Conservation (phyloP, 2,888 invertebrate genomes). For the Melieria omissa region DNA sequence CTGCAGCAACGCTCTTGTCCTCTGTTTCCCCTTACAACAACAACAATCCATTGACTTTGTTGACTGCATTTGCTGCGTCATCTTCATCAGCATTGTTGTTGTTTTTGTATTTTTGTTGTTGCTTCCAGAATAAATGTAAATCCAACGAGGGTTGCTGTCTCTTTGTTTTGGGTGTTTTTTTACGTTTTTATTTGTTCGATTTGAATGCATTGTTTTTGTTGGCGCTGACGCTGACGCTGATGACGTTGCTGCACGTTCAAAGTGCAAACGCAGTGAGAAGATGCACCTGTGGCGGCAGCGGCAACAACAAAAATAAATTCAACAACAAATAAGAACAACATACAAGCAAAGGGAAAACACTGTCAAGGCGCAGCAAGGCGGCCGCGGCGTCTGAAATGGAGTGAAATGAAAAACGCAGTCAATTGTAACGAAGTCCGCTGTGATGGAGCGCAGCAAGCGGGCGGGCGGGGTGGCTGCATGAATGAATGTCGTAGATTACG, state of each 20-base stretch:
- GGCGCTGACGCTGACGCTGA: too few relatives aligned
- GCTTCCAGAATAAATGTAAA: too few relatives aligned
- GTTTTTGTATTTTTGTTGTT: too few relatives aligned
- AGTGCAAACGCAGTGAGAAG: neutral
- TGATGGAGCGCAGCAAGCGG: neutral
- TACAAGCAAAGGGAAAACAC: constrained; percentile 7
- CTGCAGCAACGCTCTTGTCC: too few relatives aligned
- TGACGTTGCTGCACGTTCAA: neutral
- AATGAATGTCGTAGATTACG: neutral
- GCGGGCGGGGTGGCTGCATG: neutral
- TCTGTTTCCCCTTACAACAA: too few relatives aligned
- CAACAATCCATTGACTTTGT: too few relatives aligned
- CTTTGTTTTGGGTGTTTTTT: too few relatives aligned
- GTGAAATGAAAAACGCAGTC: constrained; percentile 21
- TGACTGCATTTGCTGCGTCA: too few relatives aligned
- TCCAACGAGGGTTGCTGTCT: too few relatives aligned
- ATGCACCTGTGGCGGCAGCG: constrained; percentile 10
- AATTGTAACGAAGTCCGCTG: constrained; percentile 3
- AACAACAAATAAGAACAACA: constrained; percentile 5
- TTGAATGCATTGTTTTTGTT: too few relatives aligned
- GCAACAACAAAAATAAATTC: constrained; percentile 7
- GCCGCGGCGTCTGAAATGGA: constrained; percentile 17
- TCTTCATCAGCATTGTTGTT: too few relatives aligned
- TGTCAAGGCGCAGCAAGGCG: constrained; percentile 8
- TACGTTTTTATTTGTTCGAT: too few relatives aligned